Conservation (phyloP, 2,113 vertebrate genomes). For the Pycnonotus jocosus region DNA sequence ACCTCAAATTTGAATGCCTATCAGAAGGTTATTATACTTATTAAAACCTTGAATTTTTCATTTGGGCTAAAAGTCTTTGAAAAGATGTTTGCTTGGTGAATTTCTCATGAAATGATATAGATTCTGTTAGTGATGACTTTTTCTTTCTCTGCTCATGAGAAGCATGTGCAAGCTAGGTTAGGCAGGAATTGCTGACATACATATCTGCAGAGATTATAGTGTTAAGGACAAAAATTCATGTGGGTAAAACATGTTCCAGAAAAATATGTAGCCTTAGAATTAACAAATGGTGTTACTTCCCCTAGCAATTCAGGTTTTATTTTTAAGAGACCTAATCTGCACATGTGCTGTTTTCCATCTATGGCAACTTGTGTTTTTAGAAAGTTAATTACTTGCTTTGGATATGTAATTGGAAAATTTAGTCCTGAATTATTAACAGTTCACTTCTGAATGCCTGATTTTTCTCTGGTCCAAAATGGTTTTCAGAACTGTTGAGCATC, state of each 20-base stretch:
- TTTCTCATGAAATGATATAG: background rate
- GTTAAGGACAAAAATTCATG: conserved; percentile 22
- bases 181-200: background rate
- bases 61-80: conserved; percentile 44
- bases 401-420: background rate
- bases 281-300: conserved; percentile 37
- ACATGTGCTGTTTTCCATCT: conserved; percentile 14
- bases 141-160: background rate
- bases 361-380: conserved; percentile 5
- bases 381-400: conserved; percentile 26
- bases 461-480: background rate
- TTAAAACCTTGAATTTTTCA: conserved; percentile 50
- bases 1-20: conserved; percentile 52
- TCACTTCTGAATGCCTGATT: background rate
- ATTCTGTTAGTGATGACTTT: background rate
- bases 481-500: background rate
- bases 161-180: background rate
- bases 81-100: conserved; percentile 31
- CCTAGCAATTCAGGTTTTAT: background rate
- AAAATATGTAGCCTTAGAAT: background rate
- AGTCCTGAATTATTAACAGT: background rate
- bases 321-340: conserved; percentile 21
- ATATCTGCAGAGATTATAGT: background rate
- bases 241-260: conserved; percentile 1
- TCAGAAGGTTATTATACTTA: conserved; percentile 59